Evolutionary conservation across 2,113 vertebrate genomes (phyloP), one percentile per base, ranked within the genome.

Genomic region (Dipodomys ordii): DNA sequence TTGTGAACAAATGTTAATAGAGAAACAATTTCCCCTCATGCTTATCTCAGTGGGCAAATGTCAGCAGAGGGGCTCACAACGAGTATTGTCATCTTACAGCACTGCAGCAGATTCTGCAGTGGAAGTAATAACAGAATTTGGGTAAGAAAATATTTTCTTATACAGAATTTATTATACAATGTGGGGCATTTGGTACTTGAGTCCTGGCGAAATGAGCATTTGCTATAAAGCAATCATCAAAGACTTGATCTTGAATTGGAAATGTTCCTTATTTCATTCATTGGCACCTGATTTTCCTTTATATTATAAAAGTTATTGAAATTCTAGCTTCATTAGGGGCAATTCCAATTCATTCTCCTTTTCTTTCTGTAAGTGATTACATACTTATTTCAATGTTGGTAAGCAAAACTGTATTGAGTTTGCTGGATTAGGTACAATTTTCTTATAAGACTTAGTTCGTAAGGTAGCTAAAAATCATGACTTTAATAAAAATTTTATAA

Each of bases 1-100:
- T 7, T 65, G 64, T 82, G 30, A 94, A 76, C 28, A 92, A 92
- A 76, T 86, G 53, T 86, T 39, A 86, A 11, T 3, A 79, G 25
- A 74, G 13, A 88, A 83, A 65, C 30, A 53, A 28, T 85, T 74
- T 79, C 62, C 74, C 77, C 12, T 64, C 16, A 5, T 35, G 22
- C 65, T 82, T 73, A 64, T 95, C 91, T 71, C 72, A 22, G 16
- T n/a, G 35, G 20, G 39, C 73, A 80, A 74, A 81, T 77, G 39
- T 60, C 35, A 92, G 69, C 32, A 57, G n/a, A 46, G 2, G 11
- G 28, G 0, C 7, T 35, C 35, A 35, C 35, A 35, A 35, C 3
- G 35, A 35, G 35, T 35, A 35, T 35, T 35, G 35, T 35, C 35
- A 35, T 35, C 35, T 35, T 74, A 57, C 30, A 88, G 22, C 18